These are phyloP conservation scores for Limosa lapponica DNA, from an alignment of 2,797 vertebrate genomes.

Conservation along the genomic window DNA sequence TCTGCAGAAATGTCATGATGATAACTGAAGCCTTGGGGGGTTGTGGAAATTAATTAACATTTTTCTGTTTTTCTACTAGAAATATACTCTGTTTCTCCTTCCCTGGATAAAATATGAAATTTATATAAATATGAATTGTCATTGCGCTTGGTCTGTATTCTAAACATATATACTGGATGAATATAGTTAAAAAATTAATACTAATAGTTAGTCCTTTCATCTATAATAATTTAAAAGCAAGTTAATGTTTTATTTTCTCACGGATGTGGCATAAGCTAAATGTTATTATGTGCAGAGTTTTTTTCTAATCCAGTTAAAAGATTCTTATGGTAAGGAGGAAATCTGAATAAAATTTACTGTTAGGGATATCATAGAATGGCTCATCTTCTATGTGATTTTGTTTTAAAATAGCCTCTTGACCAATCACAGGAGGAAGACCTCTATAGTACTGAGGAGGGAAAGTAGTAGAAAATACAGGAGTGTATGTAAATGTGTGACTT, in stretches of 20 bases:
- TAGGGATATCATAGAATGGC: background rate
- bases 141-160: background rate
- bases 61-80: background rate
- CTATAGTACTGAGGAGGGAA: background rate
- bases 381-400: background rate
- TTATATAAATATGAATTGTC: background rate
- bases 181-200: background rate
- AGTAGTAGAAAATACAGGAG: background rate
- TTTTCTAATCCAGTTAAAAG: background rate
- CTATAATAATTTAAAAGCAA: background rate
- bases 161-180: background rate
- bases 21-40: background rate
- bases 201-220: background rate
- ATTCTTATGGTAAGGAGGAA: background rate
- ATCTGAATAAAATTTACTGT: background rate
- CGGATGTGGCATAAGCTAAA: background rate
- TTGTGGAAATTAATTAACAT: background rate
- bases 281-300: background rate
- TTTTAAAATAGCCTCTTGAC: background rate
- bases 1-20: background rate
- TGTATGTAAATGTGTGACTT: fast-evolving
- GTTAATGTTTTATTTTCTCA: background rate
- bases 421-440: background rate
- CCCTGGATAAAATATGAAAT: background rate
- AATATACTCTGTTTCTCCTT: background rate